A percentile compares a stretch with the other conserved stretches of the same genome.
phyloP scores from a whole-genome alignment of 2,113 vertebrate genomes.

The Tricholaema leucomelas region DNA sequence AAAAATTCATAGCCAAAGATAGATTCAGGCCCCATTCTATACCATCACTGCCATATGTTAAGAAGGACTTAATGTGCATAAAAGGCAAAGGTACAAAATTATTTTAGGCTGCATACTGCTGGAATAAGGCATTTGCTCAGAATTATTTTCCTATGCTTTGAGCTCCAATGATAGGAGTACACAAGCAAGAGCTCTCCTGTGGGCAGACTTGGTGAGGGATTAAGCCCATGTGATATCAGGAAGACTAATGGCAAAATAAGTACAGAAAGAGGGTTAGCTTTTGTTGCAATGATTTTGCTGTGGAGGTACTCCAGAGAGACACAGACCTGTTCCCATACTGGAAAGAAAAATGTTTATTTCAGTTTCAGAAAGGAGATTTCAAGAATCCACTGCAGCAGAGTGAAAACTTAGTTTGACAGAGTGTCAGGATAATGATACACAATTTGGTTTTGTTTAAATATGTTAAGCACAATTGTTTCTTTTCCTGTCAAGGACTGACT shows the following conservation, averaged over 20 bases:
- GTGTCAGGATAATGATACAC: constrained; percentile 29
- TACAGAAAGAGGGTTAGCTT: background rate
- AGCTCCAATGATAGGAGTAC: background rate
- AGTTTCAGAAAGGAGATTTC: background rate
- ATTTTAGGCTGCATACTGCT: background rate
- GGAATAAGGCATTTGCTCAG: background rate
- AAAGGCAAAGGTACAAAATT: background rate
- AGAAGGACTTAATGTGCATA: background rate
- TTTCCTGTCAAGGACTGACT: constrained; percentile 36
- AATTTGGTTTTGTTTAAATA: constrained; percentile 48
- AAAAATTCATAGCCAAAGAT: background rate
- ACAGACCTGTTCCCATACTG: background rate
- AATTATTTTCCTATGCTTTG: background rate
- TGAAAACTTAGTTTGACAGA: constrained; percentile 4
- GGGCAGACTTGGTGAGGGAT: background rate
- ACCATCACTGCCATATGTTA: background rate
- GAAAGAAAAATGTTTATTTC: background rate
- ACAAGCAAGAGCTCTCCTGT: background rate
- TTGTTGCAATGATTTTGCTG: background rate
- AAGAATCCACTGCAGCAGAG: background rate
- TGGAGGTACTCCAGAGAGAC: background rate
- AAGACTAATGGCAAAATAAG: background rate
- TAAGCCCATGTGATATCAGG: fast-evolving
- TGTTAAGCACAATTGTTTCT: constrained; percentile 35
- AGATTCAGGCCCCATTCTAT: background rate